Base-by-base conservation (phyloP, 2,113 vertebrate species). In the Oreochromis tanganicae region DNA sequence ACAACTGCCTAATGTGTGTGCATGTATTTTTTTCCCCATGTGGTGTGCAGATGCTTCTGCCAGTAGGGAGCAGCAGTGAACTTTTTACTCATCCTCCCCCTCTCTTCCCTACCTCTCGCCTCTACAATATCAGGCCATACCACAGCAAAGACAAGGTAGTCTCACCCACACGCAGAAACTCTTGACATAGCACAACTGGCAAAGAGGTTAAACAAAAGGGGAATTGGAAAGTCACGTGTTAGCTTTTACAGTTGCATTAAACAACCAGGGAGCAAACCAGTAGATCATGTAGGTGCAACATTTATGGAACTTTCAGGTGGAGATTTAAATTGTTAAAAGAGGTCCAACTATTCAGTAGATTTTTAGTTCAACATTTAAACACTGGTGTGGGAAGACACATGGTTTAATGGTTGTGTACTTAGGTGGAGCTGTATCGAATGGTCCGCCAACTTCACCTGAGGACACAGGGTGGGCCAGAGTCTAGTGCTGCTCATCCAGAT, bases 61-160 rank as follows among this genome's bases (percentile, higher is more conserved):
- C 97, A 0, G 92, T 97, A 82, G 96, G 97, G 71, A 96, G 91
- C 94, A 97, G 92, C 95, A 96, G 78, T 87, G 97, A 98, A 54
- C 96, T 98, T 38, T 98, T 98, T 92, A 96, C 95, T 83, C 97
- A 97, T 54, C 97, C 97, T n/a, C 97, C 97, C 19, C 97, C 97
- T 0, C 96, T 97, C 84, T 97, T 97, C 91, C 97, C 97, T 0
- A 96, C 96, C 63, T 95, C 96, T 55, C 97, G 97, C 80, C 94
- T 96, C 29, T 97, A 97, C 87, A 93, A 96, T 88, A 94, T 98
- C 91, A 96, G 96, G 50, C 97, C 97, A 0, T 97, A 97, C 89
- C 96, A 96, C 87, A 95, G 87, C 75, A 96, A 94, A 92, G 97
- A 98, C 96, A 96, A 97, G 97, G 97, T 97, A 89, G 19, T 29